These are phyloP conservation scores for Fulica atra DNA, from an alignment of 2,113 vertebrate species.

Conservation along the genomic window DNA sequence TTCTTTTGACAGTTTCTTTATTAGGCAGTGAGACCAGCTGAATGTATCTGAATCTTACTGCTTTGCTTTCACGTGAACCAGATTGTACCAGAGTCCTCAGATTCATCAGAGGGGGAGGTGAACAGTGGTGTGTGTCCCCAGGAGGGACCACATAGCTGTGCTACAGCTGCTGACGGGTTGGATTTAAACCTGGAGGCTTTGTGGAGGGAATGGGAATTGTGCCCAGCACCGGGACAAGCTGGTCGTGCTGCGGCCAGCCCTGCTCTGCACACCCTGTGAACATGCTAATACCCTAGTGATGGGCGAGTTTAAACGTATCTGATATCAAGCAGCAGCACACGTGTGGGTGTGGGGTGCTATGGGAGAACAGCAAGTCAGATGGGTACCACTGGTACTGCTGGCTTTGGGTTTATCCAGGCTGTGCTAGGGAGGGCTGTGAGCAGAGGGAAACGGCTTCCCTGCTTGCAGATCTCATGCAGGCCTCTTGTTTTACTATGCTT, in stretches of 20 bases:
- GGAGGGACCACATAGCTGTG: neutral
- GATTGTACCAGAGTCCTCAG: neutral
- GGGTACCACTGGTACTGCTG: neutral
- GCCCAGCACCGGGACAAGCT: neutral
- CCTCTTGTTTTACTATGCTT: neutral
- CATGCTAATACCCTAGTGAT: accelerated
- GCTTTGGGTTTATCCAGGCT: neutral
- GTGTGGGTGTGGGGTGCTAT: neutral
- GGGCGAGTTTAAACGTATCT: neutral
- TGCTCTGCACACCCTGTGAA: neutral
- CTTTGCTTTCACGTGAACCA: neutral
- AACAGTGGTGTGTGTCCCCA: neutral
- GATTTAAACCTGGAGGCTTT: neutral
- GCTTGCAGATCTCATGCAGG: neutral
- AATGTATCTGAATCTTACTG: neutral
- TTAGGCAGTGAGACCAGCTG: neutral
- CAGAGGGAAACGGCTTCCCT: neutral
- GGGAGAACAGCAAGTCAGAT: neutral
- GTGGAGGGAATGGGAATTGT: neutral
- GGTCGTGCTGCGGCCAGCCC: neutral
- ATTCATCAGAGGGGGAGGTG: neutral
- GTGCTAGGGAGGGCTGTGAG: neutral
- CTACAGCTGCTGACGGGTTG: neutral
- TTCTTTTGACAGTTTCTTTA: constrained; percentile 50
- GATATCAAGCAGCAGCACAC: neutral